Percentiles rank a stretch among this genome's conserved stretches.
Evolutionary conservation across 1,140 invertebrate species (phyloP).

Genomic region (Lasaia peninsularis): DNA sequence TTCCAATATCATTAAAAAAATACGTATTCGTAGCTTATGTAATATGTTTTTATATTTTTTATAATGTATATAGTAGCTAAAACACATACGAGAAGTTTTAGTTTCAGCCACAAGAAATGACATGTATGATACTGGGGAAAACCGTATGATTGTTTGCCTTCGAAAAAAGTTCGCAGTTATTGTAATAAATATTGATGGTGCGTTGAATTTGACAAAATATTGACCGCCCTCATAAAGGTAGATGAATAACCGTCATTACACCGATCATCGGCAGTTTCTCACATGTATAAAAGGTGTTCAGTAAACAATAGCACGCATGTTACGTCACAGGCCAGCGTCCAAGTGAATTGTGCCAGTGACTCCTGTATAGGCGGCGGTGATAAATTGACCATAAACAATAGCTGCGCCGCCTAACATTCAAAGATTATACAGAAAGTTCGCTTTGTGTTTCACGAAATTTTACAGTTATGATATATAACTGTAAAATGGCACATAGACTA

Average conservation of each 20-base stretch:
- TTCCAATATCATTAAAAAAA: too few relatives aligned
- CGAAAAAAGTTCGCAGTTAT: too few relatives aligned
- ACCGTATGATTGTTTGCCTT: too few relatives aligned
- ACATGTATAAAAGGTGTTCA: conserved; percentile 38
- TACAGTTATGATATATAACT: too few relatives aligned
- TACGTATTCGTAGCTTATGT: too few relatives aligned
- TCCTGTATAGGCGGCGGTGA: conserved; percentile 33
- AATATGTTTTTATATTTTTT: too few relatives aligned
- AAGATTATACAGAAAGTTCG: background rate
- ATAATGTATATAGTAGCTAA: too few relatives aligned
- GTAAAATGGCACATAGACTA: too few relatives aligned
- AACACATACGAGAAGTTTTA: too few relatives aligned
- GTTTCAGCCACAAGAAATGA: too few relatives aligned
- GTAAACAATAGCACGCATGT: conserved; percentile 36
- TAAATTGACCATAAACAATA: conserved; percentile 54
- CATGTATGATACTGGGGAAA: too few relatives aligned
- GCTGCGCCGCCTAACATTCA: conserved; percentile 22
- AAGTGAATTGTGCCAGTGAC: conserved; percentile 48
- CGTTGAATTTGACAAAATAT: background rate
- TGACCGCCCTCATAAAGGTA: background rate
- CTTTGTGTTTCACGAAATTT: background rate
- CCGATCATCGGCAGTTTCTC: conserved; percentile 31
- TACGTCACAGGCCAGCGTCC: conserved; percentile 42
- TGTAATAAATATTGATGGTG: too few relatives aligned
- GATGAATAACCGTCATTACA: background rate